Percentiles rank a stretch among this genome's conserved stretches.
Evolutionary conservation across 2,113 vertebrate species (phyloP).

Genomic region (Nothobranchius furzeri): DNA sequence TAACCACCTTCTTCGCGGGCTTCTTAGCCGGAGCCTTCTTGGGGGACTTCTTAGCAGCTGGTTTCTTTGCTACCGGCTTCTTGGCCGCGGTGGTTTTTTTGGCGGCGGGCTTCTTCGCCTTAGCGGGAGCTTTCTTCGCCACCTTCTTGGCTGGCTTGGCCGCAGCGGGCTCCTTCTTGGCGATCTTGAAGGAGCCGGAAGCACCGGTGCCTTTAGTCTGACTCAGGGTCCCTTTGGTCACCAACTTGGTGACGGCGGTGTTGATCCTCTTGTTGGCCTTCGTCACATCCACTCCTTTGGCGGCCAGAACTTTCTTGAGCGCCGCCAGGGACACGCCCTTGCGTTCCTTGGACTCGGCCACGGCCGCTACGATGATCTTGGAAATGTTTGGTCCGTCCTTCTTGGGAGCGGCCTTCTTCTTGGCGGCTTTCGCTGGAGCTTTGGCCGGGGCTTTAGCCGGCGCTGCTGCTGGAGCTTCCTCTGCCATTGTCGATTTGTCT

Average conservation of each 20-base stretch:
- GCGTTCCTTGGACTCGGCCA: constrained; percentile 29
- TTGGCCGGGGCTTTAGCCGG: constrained; percentile 9
- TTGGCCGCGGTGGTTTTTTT: constrained; percentile 3
- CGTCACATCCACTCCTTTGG: constrained; percentile 4
- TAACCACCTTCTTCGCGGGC: background rate
- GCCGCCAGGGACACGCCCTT: constrained; percentile 10
- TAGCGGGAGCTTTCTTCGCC: constrained; percentile 5
- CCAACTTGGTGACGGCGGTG: constrained; percentile 13
- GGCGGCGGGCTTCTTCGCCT: background rate
- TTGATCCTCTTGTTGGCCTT: constrained; percentile 46
- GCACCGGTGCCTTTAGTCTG: constrained; percentile 40
- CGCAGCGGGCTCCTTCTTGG: constrained; percentile 18
- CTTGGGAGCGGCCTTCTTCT: constrained; percentile 27
- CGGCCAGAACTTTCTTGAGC: constrained; percentile 24
- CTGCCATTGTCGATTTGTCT: background rate
- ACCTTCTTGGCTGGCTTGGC: constrained; percentile 10
- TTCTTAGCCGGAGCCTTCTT: constrained; percentile 30
- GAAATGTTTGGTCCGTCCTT: constrained; percentile 3
- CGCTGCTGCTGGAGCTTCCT: constrained; percentile 26
- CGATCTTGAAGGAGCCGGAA: constrained; percentile 40
- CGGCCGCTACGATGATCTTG: background rate
- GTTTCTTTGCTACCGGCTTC: constrained; percentile 32
- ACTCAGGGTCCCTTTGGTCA: background rate
- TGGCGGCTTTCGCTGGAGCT: constrained; percentile 30
- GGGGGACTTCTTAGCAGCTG: background rate